A percentile compares a stretch with the other conserved stretches of the same genome.
Evolutionary conservation across 2,797 vertebrate species (phyloP).

Genomic region (Emydoidea blandingii): DNA sequence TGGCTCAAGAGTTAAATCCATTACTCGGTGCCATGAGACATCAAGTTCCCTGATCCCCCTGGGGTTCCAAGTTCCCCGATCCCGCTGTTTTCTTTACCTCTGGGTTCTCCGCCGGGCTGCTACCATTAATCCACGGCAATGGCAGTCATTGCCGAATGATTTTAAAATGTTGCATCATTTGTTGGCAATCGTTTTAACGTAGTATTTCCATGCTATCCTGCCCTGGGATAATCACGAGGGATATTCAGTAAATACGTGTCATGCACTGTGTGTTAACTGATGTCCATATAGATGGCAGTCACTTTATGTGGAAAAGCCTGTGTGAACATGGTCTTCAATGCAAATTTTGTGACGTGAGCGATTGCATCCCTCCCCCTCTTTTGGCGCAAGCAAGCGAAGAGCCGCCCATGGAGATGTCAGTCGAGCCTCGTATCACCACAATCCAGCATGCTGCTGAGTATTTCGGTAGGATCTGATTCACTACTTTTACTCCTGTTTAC

Average conservation of each 20-base stretch:
- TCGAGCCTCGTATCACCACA: rapidly evolving
- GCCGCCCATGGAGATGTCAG: background rate
- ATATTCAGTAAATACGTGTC: background rate
- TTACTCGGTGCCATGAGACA: background rate
- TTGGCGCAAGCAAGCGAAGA: background rate
- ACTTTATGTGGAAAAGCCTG: background rate
- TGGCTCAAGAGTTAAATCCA: conserved; percentile 17
- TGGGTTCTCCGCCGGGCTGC: conserved; percentile 19
- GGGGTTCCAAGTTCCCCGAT: conserved; percentile 4
- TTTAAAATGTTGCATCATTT: conserved; percentile 60
- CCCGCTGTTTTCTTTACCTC: conserved; percentile 11
- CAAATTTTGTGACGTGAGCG: background rate
- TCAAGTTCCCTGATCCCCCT: conserved; percentile 15
- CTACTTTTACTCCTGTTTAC: background rate
- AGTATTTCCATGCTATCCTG: conserved; percentile 30
- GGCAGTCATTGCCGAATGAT: conserved; percentile 45
- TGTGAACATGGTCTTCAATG: background rate
- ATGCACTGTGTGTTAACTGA: background rate
- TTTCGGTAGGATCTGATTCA: background rate
- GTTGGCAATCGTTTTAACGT: conserved; percentile 42
- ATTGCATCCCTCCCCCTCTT: background rate
- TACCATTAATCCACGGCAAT: conserved; percentile 50
- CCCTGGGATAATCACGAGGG: background rate
- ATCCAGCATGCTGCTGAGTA: background rate
- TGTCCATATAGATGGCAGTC: no score